Base-by-base conservation (phyloP, 2,113 vertebrate species). In the Arizona elegans region DNA sequence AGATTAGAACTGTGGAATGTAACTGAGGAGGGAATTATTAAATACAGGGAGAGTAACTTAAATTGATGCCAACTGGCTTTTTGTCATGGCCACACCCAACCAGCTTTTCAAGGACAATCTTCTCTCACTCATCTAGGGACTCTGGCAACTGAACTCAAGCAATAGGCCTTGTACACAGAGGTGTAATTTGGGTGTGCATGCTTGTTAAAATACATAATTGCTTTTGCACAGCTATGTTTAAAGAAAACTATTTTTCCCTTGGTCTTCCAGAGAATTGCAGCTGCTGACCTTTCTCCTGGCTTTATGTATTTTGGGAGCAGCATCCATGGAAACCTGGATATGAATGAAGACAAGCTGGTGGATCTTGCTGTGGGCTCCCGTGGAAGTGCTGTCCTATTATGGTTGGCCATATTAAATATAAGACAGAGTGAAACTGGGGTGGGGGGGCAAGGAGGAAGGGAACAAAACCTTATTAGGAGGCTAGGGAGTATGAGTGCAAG, bases 301-400 rank as follows among this genome's bases (percentile, higher is more conserved):
- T 97, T 99, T 94, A 98, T 97, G 95, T 99, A 99, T 94, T 99
- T 99, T n/a, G 99, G 99, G 43, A 98, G 98, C 96, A 99, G 98
- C 81, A 97, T 99, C 95, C 99, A 99, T 0, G 99, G 99, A 12
- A 97, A 98, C 55, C 97, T 99, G 98, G 99, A 99, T 94, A 98
- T 99, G 97, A 99, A 99, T 0, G 98, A 98, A 4, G 99, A 99
- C 0, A 98, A 98, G 5, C 98, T 99, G 0, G 96, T 99, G 21
- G 99, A 99, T 95, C 90, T 99, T 96, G 98, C 99, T 0, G 98
- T 99, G 0, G 99, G 99, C 59, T 98, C 99, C 0, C 97, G 99
- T 3, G 99, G 99, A 56, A 98, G 96, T 0, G 99, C 98, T 0
- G 98, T 99, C 93, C 96, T 99, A 55, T 95, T 99, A 8, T 99